Conservation (phyloP, 2,888 invertebrate genomes). For the Flexamia atlantica region DNA sequence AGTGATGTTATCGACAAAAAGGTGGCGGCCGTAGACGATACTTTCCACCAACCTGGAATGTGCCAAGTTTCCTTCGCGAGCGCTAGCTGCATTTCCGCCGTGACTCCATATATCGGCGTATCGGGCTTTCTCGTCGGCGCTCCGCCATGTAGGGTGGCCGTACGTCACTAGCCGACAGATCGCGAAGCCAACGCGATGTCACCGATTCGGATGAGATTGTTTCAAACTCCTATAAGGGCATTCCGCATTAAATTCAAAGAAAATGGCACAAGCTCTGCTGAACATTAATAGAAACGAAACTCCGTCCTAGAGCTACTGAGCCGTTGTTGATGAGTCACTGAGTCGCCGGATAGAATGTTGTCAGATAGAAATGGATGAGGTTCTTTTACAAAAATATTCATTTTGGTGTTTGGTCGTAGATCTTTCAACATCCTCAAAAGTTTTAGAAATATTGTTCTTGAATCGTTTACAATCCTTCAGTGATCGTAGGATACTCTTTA, state of each 20-base stretch:
- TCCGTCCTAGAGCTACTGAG: too few species aligned
- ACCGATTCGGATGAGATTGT: conserved; percentile 24
- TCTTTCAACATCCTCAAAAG: too few species aligned
- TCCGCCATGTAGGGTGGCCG: background rate
- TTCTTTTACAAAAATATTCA: too few species aligned
- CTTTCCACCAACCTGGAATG: conserved; percentile 56
- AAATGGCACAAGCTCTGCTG: too few species aligned
- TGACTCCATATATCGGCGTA: conserved; percentile 25
- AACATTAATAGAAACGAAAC: background rate
- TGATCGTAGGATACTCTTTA: too few species aligned
- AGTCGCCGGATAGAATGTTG: too few species aligned
- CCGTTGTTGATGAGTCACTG: too few species aligned
- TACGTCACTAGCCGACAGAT: background rate
- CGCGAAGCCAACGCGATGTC: background rate
- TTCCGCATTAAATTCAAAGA: background rate
- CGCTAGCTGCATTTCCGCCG: conserved; percentile 32
- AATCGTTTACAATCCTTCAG: too few species aligned
- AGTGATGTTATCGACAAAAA: conserved; percentile 37
- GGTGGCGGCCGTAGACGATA: background rate
- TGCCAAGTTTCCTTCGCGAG: conserved; percentile 44
- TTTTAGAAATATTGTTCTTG: too few species aligned
- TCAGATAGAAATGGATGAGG: too few species aligned
- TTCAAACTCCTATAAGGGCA: background rate
- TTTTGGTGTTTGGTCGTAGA: too few species aligned
- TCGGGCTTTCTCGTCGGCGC: conserved; percentile 42